These are phyloP conservation scores for Crotalus horridus DNA, from an alignment of 2,113 vertebrate genomes.

Conservation along the genomic window DNA sequence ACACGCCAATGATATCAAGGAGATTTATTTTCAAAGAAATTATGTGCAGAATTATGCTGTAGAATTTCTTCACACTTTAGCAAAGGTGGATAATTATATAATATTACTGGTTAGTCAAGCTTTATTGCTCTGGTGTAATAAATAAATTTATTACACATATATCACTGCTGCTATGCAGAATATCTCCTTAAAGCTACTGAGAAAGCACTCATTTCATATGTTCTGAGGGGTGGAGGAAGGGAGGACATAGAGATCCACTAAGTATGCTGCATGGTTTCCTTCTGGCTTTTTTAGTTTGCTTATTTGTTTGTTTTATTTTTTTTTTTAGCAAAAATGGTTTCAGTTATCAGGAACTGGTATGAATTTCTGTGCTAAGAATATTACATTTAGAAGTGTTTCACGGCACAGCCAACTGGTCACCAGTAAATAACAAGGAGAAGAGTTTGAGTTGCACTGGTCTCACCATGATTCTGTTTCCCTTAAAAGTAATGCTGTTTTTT, in stretches of 20 bases:
- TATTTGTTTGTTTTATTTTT: too few species aligned
- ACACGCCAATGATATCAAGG: not conserved
- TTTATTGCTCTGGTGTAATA: not conserved
- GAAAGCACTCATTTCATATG: not conserved
- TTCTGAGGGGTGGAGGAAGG: not conserved
- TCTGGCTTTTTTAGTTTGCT: not conserved
- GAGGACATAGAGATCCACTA: not conserved
- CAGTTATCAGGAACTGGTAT: not conserved
- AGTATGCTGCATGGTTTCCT: not conserved
- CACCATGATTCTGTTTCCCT: not conserved
- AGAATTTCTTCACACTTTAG: not conserved
- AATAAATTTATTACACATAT: not conserved
- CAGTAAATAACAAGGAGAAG: not conserved
- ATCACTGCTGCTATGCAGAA: not conserved
- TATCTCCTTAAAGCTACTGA: not conserved
- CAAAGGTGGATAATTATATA: not conserved
- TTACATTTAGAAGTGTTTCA: not conserved
- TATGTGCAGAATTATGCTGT: not conserved
- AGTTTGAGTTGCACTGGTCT: not conserved
- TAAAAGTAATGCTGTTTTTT: not conserved
- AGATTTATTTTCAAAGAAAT: not conserved
- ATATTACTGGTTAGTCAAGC: not conserved
- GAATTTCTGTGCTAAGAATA: not conserved
- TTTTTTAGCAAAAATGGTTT: not conserved
- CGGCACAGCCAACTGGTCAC: not conserved